Evolutionary conservation across 2,113 vertebrate species (phyloP).

Genomic region (Sceloporus undulatus): DNA sequence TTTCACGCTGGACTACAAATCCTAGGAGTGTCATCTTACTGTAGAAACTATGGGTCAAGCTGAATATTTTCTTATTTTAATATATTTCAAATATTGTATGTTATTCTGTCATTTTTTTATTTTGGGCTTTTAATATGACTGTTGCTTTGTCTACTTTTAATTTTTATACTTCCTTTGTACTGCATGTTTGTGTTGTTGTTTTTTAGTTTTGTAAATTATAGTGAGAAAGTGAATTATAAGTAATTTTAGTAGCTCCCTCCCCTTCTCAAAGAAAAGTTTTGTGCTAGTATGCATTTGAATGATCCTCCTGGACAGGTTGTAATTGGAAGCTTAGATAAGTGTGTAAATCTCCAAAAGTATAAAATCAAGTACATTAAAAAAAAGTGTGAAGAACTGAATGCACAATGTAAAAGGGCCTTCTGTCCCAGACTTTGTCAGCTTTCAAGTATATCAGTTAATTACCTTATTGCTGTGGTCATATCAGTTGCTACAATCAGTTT

Average conservation of each 20-base stretch:
- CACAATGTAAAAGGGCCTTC: slow-evolving; percentile 44
- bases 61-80: background rate
- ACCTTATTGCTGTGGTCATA: slow-evolving; percentile 66
- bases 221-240: background rate
- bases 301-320: background rate
- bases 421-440: slow-evolving; percentile 24
- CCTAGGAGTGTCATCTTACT: slow-evolving; percentile 10
- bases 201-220: background rate
- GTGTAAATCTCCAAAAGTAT: slow-evolving; percentile 2
- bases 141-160: background rate
- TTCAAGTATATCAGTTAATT: slow-evolving; percentile 67
- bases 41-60: background rate
- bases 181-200: background rate
- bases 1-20: background rate
- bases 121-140: background rate
- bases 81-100: background rate
- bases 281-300: slow-evolving; percentile 38
- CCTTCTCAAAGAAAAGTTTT: background rate
- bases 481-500: slow-evolving; percentile 60
- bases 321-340: background rate
- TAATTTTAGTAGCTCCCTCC: slow-evolving; percentile 17
- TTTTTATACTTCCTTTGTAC: background rate
- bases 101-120: background rate
- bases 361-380: slow-evolving; percentile 24
- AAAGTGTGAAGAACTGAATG: slow-evolving; percentile 19